Percentiles rank a stretch among this genome's conserved stretches.
phyloP scores from a whole-genome alignment of 2,113 vertebrate genomes.

The Coreoperca whiteheadi region DNA sequence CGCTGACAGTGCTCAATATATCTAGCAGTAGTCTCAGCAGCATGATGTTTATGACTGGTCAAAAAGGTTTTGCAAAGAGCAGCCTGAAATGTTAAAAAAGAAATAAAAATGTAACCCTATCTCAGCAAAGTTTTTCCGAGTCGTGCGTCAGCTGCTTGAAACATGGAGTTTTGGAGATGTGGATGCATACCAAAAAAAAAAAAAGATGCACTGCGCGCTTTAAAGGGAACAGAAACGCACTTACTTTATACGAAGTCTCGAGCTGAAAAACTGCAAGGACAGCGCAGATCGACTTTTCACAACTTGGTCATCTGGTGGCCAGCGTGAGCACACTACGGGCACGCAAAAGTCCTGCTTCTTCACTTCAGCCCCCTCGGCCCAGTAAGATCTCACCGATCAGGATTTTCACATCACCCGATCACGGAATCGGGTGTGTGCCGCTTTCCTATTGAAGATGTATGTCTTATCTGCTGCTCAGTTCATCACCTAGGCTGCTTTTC shows the following conservation, averaged over 20 bases:
- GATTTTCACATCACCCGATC: constrained; percentile 27
- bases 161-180: neutral
- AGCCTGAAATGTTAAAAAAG: neutral
- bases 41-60: neutral
- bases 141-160: constrained; percentile 4
- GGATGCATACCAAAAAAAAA: neutral
- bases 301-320: constrained; percentile 72
- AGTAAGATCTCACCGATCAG: neutral
- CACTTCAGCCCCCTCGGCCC: constrained; percentile 43
- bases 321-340: constrained; percentile 44
- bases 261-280: constrained; percentile 43
- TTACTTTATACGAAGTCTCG: constrained; percentile 52
- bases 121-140: constrained; percentile 8
- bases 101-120: neutral
- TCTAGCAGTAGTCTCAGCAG: neutral
- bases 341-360: constrained; percentile 45
- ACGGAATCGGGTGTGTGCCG: neutral
- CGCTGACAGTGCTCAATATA: neutral
- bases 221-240: constrained; percentile 6
- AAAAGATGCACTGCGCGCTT: neutral
- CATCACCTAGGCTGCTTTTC: constrained; percentile 41
- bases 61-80: neutral
- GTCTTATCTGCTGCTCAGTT: constrained; percentile 32
- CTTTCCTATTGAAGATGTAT: neutral
- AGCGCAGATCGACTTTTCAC: constrained; percentile 64